Base-by-base conservation (phyloP, 1,140 invertebrate species). In the Leptonema lineaticorne region DNA sequence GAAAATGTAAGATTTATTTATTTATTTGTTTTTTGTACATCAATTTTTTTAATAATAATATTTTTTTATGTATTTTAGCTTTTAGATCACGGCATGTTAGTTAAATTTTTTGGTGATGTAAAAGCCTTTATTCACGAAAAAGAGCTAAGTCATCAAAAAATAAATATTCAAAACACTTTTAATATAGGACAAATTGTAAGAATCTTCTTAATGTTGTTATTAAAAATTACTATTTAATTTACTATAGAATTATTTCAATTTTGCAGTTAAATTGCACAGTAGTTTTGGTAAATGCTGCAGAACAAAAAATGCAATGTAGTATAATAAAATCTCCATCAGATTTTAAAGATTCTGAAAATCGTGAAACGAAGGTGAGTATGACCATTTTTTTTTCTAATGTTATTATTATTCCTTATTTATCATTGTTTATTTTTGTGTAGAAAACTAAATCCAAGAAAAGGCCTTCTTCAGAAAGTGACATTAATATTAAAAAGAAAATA, bases 121-220 rank as follows among this genome's bases (percentile, higher is more conserved):
- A 83, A 79, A 63, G 88, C 87, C 1, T 83, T 82, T 69, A 75
- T 90, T 1, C 82, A 85, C 28, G 78, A 76, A 0, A 75, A 79
- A 3, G 80, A 83, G 60, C 77, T 88, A 0, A 82, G 81, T 18
- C 76, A 80, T 50, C 75, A 83, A 24, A 79, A 79, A 0, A 67
- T 84, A 14, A 72, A 78, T 68, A 74, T 84, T 64, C 27, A 79
- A 64, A 77, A 82, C 67, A 77, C 79, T 18, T 88, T 87, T 73
- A 82, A 84, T 33, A 68, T 82, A 7, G 89, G 89, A 30, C 85
- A 89, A 77, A 85, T 87, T 26, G 82, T 88, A 75, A 82, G 79
- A 79, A 69, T 28, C 69, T 73, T 46, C 22, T 64, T 30, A 1
- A 37, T 28, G 11, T 7, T 26, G 45, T 26, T 41, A 56, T 57